A percentile compares a stretch with the other conserved stretches of the same genome.
These are phyloP conservation scores for Cephus pygmeus DNA, from an alignment of 2,888 invertebrate species.

Conservation along the genomic window DNA sequence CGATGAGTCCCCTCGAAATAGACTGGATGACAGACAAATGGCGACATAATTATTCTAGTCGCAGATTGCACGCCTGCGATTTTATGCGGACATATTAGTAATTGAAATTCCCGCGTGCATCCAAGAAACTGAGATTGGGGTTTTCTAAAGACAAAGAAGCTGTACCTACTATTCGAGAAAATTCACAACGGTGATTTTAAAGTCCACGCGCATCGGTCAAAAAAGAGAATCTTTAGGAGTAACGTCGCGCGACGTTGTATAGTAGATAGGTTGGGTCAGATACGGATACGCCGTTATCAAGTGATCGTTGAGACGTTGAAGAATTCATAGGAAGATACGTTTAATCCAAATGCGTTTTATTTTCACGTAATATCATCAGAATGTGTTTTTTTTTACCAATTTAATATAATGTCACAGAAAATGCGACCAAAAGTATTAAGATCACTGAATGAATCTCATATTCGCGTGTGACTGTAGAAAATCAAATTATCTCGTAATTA, in stretches of 20 bases:
- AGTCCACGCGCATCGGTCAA: not conserved
- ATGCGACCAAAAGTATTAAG: not conserved
- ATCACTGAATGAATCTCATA: not conserved
- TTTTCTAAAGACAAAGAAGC: not conserved
- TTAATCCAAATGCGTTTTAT: not conserved
- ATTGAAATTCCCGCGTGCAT: not conserved
- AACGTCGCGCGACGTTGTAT: not conserved
- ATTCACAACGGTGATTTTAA: not conserved
- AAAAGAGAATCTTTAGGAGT: not conserved
- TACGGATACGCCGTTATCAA: too few relatives aligned
- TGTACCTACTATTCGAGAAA: not conserved
- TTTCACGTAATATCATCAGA: not conserved
- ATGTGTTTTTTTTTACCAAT: not conserved
- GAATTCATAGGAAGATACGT: not conserved
- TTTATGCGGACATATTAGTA: not conserved
- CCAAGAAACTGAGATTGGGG: not conserved
- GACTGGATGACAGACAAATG: not conserved
- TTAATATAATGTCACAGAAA: not conserved
- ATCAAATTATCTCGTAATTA: too few relatives aligned
- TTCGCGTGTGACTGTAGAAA: too few relatives aligned
- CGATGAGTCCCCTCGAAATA: not conserved
- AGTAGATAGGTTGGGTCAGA: not conserved
- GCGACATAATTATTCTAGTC: not conserved
- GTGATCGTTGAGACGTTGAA: not conserved
- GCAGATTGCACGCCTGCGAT: not conserved